phyloP scores from a whole-genome alignment of 2,113 vertebrate genomes.

The Myotis yumanensis region DNA sequence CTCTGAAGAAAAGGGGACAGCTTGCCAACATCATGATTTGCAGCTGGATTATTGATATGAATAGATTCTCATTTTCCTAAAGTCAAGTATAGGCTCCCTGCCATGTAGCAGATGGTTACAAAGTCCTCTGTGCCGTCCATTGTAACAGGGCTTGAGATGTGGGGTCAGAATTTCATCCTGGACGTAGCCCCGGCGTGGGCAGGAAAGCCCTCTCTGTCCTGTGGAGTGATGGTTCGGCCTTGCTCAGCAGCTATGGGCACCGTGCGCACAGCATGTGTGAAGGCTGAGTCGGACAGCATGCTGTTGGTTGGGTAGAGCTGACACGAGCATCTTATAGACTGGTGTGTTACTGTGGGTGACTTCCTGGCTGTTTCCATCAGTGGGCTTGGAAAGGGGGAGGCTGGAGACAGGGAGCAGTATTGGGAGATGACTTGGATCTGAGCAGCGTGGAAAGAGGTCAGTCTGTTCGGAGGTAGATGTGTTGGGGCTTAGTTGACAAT shows the following conservation, averaged over 20 bases:
- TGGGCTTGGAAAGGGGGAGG: background rate
- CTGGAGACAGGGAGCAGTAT: background rate
- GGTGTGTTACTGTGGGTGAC: fast-evolving
- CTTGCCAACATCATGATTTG: fast-evolving
- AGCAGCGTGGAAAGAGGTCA: background rate
- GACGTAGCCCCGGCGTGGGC: no score
- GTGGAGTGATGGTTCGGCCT: background rate
- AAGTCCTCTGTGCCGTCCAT: background rate
- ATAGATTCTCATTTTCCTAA: background rate
- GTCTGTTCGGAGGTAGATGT: background rate
- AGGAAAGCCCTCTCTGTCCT: background rate
- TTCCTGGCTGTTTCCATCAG: background rate
- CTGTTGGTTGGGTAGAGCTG: fast-evolving
- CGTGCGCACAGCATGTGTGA: background rate
- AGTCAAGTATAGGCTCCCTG: background rate
- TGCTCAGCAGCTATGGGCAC: background rate
- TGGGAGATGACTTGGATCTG: background rate
- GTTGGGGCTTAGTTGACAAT: background rate
- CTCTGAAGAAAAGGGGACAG: background rate
- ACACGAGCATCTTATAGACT: background rate
- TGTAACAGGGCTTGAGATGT: background rate
- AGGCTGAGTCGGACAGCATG: background rate
- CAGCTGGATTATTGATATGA: background rate
- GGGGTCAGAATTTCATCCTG: background rate
- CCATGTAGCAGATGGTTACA: background rate